These are phyloP conservation scores for Alaudala cheleensis DNA, from an alignment of 2,113 vertebrate genomes.

Conservation along the genomic window DNA sequence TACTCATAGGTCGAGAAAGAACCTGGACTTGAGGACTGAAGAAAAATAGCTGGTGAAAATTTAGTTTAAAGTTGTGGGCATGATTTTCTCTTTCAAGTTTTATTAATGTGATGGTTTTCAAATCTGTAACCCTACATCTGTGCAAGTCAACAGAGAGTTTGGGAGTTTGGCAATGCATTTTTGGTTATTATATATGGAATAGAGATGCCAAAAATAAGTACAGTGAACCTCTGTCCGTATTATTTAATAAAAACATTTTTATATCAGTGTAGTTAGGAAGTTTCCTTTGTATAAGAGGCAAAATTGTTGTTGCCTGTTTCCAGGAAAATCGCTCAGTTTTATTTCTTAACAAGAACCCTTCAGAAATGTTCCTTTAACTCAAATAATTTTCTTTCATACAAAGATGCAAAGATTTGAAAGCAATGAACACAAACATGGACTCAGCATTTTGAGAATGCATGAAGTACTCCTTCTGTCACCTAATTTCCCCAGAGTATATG, in stretches of 20 bases:
- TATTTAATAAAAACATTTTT: background rate
- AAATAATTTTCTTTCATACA: background rate
- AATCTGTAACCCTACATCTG: background rate
- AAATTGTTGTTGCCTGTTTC: background rate
- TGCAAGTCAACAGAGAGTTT: background rate
- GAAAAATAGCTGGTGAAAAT: background rate
- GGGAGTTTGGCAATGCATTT: background rate
- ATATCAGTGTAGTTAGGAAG: rapidly evolving
- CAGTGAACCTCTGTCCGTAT: background rate
- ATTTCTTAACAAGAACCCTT: background rate
- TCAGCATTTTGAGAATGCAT: slow-evolving; percentile 36
- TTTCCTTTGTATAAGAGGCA: background rate
- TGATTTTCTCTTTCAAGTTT: background rate
- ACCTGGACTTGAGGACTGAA: background rate
- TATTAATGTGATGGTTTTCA: background rate
- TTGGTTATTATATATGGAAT: background rate
- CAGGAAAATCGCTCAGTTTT: background rate
- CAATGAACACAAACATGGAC: slow-evolving; percentile 19
- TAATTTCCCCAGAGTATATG: slow-evolving; percentile 40
- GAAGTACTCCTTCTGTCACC: slow-evolving; percentile 49
- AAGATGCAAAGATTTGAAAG: slow-evolving; percentile 30
- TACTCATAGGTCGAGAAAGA: background rate
- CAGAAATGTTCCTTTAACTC: background rate
- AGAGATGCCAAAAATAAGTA: background rate
- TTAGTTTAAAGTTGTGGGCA: background rate